Conservation (phyloP, 2,113 vertebrate species). For the Sarotherodon lohbergeri region DNA sequence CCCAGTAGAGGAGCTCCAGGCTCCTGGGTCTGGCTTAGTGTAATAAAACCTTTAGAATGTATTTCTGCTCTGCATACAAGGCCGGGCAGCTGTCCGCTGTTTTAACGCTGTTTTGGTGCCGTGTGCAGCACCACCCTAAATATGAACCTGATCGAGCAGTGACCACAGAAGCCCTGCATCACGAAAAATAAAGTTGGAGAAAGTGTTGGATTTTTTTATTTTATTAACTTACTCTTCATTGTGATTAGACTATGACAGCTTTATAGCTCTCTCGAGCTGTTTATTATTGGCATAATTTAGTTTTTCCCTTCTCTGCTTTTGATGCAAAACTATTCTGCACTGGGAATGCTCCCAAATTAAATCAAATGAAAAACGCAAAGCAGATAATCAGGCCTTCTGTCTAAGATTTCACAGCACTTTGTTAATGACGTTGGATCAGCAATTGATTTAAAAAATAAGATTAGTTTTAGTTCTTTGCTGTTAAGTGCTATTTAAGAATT, state of each 20-base stretch:
- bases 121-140: neutral
- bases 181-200: neutral
- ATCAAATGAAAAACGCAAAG: slow-evolving; percentile 1
- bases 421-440: slow-evolving; percentile 9
- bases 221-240: neutral
- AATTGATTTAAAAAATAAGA: neutral
- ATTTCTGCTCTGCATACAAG: neutral
- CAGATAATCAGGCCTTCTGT: slow-evolving; percentile 28
- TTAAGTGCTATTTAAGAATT: neutral
- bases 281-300: slow-evolving; percentile 13
- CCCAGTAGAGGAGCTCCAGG: neutral
- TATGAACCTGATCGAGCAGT: neutral
- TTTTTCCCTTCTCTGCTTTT: slow-evolving; percentile 6
- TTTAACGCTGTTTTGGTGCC: neutral
- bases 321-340: slow-evolving; percentile 14
- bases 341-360: slow-evolving; percentile 23
- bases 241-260: neutral
- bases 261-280: neutral
- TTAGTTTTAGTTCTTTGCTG: neutral
- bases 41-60: neutral
- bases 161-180: neutral
- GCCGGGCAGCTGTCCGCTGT: neutral
- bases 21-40: neutral
- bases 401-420: slow-evolving; percentile 29
- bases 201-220: neutral